Percentiles rank a stretch among this genome's conserved stretches.
phyloP scores from a whole-genome alignment of 2,113 vertebrate genomes.

The Leuciscus idus region DNA sequence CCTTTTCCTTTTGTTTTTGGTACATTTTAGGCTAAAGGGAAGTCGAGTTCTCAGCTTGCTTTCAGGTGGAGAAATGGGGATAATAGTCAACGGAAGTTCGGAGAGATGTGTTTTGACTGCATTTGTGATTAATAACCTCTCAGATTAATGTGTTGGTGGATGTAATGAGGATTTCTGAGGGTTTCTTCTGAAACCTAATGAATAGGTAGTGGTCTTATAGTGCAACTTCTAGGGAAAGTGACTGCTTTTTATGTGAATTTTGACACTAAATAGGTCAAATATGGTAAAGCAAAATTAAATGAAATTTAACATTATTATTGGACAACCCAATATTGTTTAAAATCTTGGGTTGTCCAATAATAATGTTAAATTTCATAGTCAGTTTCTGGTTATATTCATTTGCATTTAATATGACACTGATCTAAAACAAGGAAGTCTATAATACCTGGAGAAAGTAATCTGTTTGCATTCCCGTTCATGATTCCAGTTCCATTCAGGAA shows the following conservation, averaged over 20 bases:
- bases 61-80: background rate
- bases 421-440: background rate
- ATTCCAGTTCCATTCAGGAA: background rate
- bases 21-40: background rate
- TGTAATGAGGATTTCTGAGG: background rate
- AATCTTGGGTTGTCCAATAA: background rate
- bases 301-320: too few species aligned
- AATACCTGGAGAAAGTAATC: background rate
- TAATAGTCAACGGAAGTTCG: background rate
- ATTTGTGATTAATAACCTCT: background rate
- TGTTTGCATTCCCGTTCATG: background rate
- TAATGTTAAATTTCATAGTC: too few species aligned
- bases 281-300: background rate
- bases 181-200: background rate
- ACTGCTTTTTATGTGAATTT: background rate
- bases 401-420: background rate
- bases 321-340: background rate
- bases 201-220: background rate
- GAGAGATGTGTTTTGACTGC: conserved; percentile 21
- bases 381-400: background rate
- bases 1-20: conserved; percentile 12
- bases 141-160: background rate
- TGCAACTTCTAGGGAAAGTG: background rate
- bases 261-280: background rate
- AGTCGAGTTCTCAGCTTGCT: background rate